Conservation (phyloP, 2,113 vertebrate species). For the Heterotilapia buettikoferi region DNA sequence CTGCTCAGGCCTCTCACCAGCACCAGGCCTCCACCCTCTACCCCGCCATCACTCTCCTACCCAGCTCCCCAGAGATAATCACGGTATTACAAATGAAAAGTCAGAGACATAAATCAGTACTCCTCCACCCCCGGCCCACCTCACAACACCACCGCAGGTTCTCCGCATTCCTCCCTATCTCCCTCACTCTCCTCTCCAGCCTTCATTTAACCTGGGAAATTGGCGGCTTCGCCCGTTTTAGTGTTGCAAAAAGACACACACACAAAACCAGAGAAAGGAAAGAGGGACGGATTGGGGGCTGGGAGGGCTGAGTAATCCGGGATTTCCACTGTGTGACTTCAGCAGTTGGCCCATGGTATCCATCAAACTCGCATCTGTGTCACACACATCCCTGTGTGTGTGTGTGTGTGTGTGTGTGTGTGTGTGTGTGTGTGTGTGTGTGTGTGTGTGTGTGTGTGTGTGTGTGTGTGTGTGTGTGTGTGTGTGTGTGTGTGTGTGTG, state of each 20-base stretch:
- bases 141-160: not conserved
- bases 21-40: not conserved
- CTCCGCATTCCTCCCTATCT: not conserved
- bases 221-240: not conserved
- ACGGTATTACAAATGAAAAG: conserved; percentile 69
- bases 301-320: conserved; percentile 50
- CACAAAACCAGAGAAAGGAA: not conserved
- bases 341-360: conserved; percentile 44
- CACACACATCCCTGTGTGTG: conserved; percentile 19
- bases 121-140: not conserved
- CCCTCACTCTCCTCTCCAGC: not conserved
- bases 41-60: conserved; percentile 18
- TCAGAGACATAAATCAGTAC: conserved; percentile 66
- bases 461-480: not conserved
- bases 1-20: conserved; percentile 34
- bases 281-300: conserved; percentile 3
- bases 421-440: not conserved
- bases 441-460: not conserved
- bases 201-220: conserved; percentile 3
- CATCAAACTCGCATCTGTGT: conserved; percentile 57
- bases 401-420: not conserved
- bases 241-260: not conserved
- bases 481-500: not conserved
- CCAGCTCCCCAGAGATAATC: conserved; percentile 60
- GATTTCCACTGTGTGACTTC: conserved; percentile 65